Base-by-base conservation (phyloP, 2,888 invertebrate genomes). In the Hydroisotoma schaefferi region DNA sequence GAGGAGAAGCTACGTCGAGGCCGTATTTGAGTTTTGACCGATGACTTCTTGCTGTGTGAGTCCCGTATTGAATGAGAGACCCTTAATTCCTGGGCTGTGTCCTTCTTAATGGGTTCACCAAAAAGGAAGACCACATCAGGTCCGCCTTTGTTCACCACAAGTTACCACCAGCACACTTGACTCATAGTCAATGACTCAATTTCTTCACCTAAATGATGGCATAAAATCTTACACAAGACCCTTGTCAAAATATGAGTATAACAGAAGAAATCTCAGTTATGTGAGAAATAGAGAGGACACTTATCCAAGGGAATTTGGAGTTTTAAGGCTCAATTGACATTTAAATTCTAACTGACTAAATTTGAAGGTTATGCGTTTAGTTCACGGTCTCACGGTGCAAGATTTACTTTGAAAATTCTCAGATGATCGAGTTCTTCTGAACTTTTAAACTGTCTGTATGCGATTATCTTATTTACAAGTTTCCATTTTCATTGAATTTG, bases 151-250 rank as follows among this genome's bases (percentile, higher is more conserved):
- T 46, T 46, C 23, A 8, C 43, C 43, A 43, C 43, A 43, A 43
- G 15, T 25, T 25, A 46, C 46, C 46, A 23, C 46, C 46, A 46
- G 46, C 46, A 46, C 46, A 46, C 46, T 46, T 46, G 46, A 46
- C 46, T 46, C n/a, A n/a, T n/a, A n/a, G n/a, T n/a, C 46, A 46
- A 46, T 46, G 46, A 46, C 46, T 46, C 46, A 46, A 46, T 46
- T 46, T 46, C 27, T 48, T 47, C 12, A 27, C n/a, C 48, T 48
- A 38, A 22, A 56, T n/a, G n/a, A n/a, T 26, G 43, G 49, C 55
- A 62, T 25, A 62, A 48, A 58, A 54, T 54, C 46, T 54, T 23
- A 48, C 57, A 61, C 51, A 53, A 56, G 53, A 55, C 48, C 55
- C 55, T 37, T 53, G 54, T 62, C 57, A 57, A 57, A 62, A 58